These are phyloP conservation scores for Sphaerophoria taeniata DNA, from an alignment of 2,888 invertebrate genomes.

Conservation along the genomic window DNA sequence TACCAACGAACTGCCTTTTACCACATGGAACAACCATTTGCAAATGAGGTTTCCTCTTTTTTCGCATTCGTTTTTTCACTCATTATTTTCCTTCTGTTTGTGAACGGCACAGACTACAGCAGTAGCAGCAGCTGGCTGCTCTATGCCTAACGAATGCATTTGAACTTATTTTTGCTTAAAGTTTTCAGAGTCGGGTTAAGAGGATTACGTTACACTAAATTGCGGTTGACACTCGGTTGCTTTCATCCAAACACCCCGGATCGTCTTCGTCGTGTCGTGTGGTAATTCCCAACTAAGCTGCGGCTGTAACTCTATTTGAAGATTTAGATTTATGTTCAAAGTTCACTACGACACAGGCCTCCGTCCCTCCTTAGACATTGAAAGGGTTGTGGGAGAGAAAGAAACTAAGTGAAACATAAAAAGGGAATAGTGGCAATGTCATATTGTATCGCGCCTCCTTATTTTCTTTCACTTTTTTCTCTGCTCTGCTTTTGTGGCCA, in stretches of 20 bases:
- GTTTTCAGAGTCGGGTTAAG: slow-evolving; percentile 36
- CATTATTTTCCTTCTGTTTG: slow-evolving; percentile 7
- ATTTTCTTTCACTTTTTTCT: background rate
- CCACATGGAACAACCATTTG: slow-evolving; percentile 36
- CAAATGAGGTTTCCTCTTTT: slow-evolving; percentile 45
- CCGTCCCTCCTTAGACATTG: background rate
- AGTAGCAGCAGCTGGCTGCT: background rate
- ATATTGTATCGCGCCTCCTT: slow-evolving; percentile 40
- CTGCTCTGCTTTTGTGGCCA: background rate
- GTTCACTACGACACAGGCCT: background rate
- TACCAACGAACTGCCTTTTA: too few relatives aligned
- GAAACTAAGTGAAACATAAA: slow-evolving; percentile 7
- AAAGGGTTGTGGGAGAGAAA: background rate
- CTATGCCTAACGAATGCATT: slow-evolving; percentile 57
- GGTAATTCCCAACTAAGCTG: slow-evolving; percentile 10
- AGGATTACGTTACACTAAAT: slow-evolving; percentile 70
- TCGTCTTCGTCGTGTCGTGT: slow-evolving; percentile 30
- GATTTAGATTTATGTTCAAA: slow-evolving; percentile 46
- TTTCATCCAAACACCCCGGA: slow-evolving; percentile 47
- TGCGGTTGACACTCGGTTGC: slow-evolving; percentile 68
- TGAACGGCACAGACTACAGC: background rate
- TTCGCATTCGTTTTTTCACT: slow-evolving; percentile 5
- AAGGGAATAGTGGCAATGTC: slow-evolving; percentile 34
- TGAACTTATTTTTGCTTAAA: slow-evolving; percentile 42
- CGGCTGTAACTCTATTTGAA: slow-evolving; percentile 10